Evolutionary conservation across 2,888 invertebrate genomes (phyloP), one percentile per base, ranked within the genome.

Genomic region (Elmis aenea): DNA sequence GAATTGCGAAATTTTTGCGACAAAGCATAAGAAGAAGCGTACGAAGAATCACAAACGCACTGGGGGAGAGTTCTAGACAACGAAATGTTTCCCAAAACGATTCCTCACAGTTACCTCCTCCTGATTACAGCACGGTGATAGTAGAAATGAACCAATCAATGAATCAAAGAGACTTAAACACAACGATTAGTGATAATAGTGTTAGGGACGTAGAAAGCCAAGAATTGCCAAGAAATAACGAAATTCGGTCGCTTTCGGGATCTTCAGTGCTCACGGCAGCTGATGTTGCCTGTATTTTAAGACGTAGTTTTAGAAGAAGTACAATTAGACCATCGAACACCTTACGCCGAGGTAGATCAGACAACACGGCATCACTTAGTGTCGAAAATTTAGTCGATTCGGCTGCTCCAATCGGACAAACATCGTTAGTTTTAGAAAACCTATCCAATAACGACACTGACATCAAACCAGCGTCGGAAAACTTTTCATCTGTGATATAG

Each of bases 21-120:
- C 82, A 85, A 57, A 88, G 88, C 50, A 76, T 90, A 28, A 68
- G 89, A 16, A 71, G 88, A 33, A 89, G 89, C 64, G 82, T 89
- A 28, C 68, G 90, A 40, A 75, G 88, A 6, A 67, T 85, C 12
- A 70, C 73, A 2, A 71, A 66, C 32, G 73, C 67, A n/a, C 51
- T 75, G 5, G 74, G 73, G 0, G 74, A 73, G 45, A 69, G 71
- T 25, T 41, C 41, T 6, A 15, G 33, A 13, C 36, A 36, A 8
- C 27, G 46, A 15, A 42, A 41, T 3, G 46, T 36, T 11, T n/a
- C 26, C n/a, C 39, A 43, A 32, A 26, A 25, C 3, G 27, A 34
- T 23, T 26, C 23, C 38, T 29, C 44, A 24, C 66, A 70, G 41
- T 71, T 74, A 1, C 77, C 77, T 3, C 79, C 79, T 1, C 80